Percentiles rank a stretch among this genome's conserved stretches.
phyloP scores from a whole-genome alignment of 2,888 invertebrate genomes.

The Lissocephala sabroskyi region DNA sequence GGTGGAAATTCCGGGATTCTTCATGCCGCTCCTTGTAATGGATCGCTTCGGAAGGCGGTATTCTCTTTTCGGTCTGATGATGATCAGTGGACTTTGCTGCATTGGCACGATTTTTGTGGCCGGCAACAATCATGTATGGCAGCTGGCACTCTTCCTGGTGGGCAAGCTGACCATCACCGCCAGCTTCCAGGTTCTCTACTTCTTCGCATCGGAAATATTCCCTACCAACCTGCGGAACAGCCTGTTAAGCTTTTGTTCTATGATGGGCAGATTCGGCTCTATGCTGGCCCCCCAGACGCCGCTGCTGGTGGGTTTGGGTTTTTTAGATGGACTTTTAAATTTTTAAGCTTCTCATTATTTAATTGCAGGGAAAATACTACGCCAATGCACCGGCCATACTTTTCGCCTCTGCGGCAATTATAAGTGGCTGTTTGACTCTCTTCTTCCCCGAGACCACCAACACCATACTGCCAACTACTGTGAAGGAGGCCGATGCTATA shows the following conservation, averaged over 20 bases:
- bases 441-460: slow-evolving; percentile 79
- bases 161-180: slow-evolving; percentile 79
- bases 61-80: slow-evolving; percentile 77
- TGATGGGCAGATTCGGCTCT: slow-evolving; percentile 80
- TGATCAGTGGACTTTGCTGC: slow-evolving; percentile 75
- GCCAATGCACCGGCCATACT: slow-evolving; percentile 74
- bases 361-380: slow-evolving; percentile 65
- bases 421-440: slow-evolving; percentile 75
- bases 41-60: slow-evolving; percentile 78
- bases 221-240: slow-evolving; percentile 80
- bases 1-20: slow-evolving; percentile 83
- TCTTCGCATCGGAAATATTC: slow-evolving; percentile 81
- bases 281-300: slow-evolving; percentile 82
- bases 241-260: slow-evolving; percentile 80
- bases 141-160: slow-evolving; percentile 73
- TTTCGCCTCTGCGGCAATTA: slow-evolving; percentile 75
- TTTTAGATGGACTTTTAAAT: too few species aligned
- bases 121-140: slow-evolving; percentile 38
- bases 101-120: slow-evolving; percentile 62
- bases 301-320: slow-evolving; percentile 73
- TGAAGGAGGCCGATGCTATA: slow-evolving; percentile 76
- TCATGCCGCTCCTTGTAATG: slow-evolving; percentile 77
- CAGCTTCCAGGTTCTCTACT: slow-evolving; percentile 80
- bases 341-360: slow-evolving; percentile 2
- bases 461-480: slow-evolving; percentile 76